Evolutionary conservation across 2,888 invertebrate genomes (phyloP).

Genomic region (Diogma glabrata): DNA sequence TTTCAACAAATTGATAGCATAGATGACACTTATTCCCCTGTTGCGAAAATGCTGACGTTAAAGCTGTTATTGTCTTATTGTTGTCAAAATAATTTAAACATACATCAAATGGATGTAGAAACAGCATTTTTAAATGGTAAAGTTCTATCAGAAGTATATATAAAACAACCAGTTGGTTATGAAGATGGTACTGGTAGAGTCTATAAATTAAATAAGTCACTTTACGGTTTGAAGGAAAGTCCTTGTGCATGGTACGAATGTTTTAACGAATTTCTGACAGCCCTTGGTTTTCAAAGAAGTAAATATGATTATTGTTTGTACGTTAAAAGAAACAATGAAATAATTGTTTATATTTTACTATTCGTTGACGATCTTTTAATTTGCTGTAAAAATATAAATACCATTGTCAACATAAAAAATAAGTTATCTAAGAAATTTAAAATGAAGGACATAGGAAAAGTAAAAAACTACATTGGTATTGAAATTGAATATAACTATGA

Average conservation of each 20-base stretch:
- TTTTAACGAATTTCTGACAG: too few species aligned
- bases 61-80: conserved; percentile 24
- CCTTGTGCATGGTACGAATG: neutral
- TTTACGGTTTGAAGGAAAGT: too few species aligned
- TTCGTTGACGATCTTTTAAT: too few species aligned
- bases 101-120: conserved; percentile 12
- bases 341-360: too few species aligned
- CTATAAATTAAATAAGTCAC: too few species aligned
- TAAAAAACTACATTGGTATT: conserved; percentile 27
- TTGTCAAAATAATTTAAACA: conserved; percentile 19
- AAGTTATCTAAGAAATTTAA: conserved; percentile 14
- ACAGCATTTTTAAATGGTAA: conserved; percentile 21
- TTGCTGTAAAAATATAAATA: too few species aligned
- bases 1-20: conserved; percentile 18
- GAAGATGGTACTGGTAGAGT: conserved; percentile 21
- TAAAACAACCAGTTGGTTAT: conserved; percentile 25
- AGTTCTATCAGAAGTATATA: conserved; percentile 18
- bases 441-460: conserved; percentile 26
- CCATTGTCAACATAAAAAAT: too few species aligned
- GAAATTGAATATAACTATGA: conserved; percentile 23
- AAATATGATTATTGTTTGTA: too few species aligned
- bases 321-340: too few species aligned
- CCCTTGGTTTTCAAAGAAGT: too few species aligned
- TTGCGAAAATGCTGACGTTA: conserved; percentile 24
- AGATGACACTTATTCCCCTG: conserved; percentile 19